These are phyloP conservation scores for Lepus americanus DNA, from an alignment of 2,113 vertebrate genomes.

Conservation along the genomic window DNA sequence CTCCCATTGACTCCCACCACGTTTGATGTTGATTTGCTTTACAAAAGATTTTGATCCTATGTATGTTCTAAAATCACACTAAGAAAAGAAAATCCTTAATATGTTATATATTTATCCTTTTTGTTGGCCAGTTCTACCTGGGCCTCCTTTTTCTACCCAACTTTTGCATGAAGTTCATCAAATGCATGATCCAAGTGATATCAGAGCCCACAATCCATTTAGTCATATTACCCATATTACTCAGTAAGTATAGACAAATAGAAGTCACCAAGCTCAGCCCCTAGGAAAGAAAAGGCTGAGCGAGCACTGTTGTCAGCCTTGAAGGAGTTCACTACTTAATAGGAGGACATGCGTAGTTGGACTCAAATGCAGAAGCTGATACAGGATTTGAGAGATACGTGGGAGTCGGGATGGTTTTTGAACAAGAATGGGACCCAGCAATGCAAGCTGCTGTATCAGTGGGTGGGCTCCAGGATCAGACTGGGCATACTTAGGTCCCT, in stretches of 20 bases:
- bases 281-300: neutral
- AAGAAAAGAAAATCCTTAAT: neutral
- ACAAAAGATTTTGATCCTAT: neutral
- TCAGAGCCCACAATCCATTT: neutral
- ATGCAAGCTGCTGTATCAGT: neutral
- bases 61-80: neutral
- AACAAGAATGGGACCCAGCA: neutral
- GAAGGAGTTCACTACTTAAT: neutral
- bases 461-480: too few relatives aligned
- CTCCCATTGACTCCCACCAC: neutral
- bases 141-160: neutral
- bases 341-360: too few relatives aligned
- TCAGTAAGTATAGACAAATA: neutral
- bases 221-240: neutral
- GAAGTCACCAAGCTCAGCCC: neutral
- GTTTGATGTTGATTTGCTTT: neutral
- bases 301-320: neutral
- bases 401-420: neutral
- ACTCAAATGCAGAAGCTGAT: neutral
- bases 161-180: neutral
- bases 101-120: neutral
- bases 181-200: neutral
- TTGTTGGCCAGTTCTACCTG: neutral
- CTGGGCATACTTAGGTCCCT: too few relatives aligned
- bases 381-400: neutral